Conservation (phyloP, 2,888 invertebrate genomes). For the Eucera pruinosa region DNA sequence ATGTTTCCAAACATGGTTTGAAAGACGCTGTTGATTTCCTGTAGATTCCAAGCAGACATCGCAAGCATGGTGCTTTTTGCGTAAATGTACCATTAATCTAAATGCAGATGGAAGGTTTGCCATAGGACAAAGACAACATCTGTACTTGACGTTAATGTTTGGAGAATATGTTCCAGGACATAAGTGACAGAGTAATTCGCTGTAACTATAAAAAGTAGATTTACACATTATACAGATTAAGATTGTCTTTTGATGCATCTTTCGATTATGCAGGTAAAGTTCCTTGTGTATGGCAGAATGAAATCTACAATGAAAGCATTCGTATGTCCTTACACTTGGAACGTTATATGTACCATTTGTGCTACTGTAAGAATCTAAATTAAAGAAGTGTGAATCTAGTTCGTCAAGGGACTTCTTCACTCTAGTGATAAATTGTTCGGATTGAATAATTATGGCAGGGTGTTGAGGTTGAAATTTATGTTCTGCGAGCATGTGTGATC, state of each 20-base stretch:
- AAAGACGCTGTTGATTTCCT: conserved; percentile 91
- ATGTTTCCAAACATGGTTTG: conserved; percentile 96
- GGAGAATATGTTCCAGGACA: conserved; percentile 91
- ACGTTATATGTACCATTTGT: conserved; percentile 85
- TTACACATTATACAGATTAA: conserved; percentile 95
- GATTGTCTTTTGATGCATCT: conserved; percentile 93
- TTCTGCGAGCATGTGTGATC: conserved; percentile 91
- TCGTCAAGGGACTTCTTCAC: conserved; percentile 88
- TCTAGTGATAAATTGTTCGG: conserved; percentile 87
- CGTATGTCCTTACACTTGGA: conserved; percentile 90
- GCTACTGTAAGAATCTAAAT: conserved; percentile 89
- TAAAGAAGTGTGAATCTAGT: conserved; percentile 89
- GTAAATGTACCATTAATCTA: conserved; percentile 93
- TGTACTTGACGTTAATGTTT: conserved; percentile 88
- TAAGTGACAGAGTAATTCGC: conserved; percentile 93
- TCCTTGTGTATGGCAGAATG: conserved; percentile 92
- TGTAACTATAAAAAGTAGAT: conserved; percentile 93
- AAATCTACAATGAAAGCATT: conserved; percentile 94
- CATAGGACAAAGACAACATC: conserved; percentile 92
- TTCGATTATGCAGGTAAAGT: conserved; percentile 93
- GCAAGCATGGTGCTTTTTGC: conserved; percentile 93
- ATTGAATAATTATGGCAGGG: conserved; percentile 81
- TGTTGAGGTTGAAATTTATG: conserved; percentile 88
- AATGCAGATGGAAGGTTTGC: conserved; percentile 94
- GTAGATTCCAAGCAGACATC: conserved; percentile 94